Conservation (phyloP, 2,113 vertebrate genomes). For the Galeopterus variegatus region DNA sequence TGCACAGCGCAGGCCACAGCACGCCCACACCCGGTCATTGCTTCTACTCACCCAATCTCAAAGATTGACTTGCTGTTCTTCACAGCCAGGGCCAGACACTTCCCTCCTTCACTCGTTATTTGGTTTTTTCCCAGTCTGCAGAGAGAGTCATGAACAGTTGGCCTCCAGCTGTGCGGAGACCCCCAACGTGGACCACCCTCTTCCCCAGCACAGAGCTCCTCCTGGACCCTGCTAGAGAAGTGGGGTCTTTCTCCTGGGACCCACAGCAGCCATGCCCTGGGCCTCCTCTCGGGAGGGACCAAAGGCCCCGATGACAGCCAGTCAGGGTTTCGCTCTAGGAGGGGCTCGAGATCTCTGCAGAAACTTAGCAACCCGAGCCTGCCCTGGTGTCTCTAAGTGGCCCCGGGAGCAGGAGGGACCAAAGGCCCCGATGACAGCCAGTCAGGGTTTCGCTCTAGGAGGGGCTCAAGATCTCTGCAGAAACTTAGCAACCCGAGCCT, state of each 20-base stretch:
- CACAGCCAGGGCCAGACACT: constrained; percentile 92
- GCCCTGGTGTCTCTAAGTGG: background rate
- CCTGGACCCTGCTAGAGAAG: background rate
- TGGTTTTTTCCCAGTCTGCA: constrained; percentile 95
- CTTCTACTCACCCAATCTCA: constrained; percentile 94
- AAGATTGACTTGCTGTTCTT: constrained; percentile 94
- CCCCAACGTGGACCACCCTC: background rate
- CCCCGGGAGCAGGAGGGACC: background rate
- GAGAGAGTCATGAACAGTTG: constrained; percentile 20
- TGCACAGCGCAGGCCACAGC: background rate
- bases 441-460: background rate
- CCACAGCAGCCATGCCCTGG: background rate
- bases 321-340: background rate
- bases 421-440: background rate
- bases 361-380: background rate
- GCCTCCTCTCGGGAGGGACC: background rate
- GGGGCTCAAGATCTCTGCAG: background rate
- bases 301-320: background rate
- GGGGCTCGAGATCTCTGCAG: background rate
- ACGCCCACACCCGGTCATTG: rapidly evolving
- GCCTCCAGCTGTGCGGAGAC: background rate
- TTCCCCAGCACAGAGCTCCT: background rate
- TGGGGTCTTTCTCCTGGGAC: background rate
- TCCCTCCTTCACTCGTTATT: constrained; percentile 94
- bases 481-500: background rate